Evolutionary conservation across 2,113 vertebrate genomes (phyloP), one percentile per base, ranked within the genome.

Genomic region (Odocoileus virginianus): DNA sequence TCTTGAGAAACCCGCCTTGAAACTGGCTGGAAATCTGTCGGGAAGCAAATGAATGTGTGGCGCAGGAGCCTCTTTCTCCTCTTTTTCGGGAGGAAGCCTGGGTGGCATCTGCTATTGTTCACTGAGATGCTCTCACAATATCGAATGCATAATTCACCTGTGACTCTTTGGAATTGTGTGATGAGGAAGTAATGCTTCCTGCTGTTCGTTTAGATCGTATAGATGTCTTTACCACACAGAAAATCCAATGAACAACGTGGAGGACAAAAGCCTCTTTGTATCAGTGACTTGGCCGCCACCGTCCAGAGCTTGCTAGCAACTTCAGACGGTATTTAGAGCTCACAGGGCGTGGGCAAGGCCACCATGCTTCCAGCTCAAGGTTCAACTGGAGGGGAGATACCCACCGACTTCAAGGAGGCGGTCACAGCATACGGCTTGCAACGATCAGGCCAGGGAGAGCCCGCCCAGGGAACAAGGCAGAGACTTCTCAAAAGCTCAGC

Each of bases 91-190:
- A 97, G 96, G 93, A 96, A 97, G 61, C 91, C 97, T 97, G 94
- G 89, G 95, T 97, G 96, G 95, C 97, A 97, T 94, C 97, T 90
- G 95, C 92, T 83, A 96, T 95, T 98, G 98, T 97, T 97, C 97
- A 97, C 78, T 88, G 95, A 95, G 93, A 95, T 23, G 87, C 82
- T 96, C 87, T 92, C 79, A 97, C 93, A 98, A 97, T 96, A 88
- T 96, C 95, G 61, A 97, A 97, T 90, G 98, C 93, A 95, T 97
- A 97, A 95, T 94, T 98, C 98, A 97, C 98, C 93, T 97, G 97
- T 82, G 92, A 97, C 79, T 97, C 95, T 91, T 97, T 94, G 96
- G 96, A 98, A 96, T 95, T 95, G 89, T 83, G 87, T 92, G 97
- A 94, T 55, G 96, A 97, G 98, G 96, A 98, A 98, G 96, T 90